Conservation (phyloP, 2,797 vertebrate species). For the Enteromius thamalakanensis region DNA sequence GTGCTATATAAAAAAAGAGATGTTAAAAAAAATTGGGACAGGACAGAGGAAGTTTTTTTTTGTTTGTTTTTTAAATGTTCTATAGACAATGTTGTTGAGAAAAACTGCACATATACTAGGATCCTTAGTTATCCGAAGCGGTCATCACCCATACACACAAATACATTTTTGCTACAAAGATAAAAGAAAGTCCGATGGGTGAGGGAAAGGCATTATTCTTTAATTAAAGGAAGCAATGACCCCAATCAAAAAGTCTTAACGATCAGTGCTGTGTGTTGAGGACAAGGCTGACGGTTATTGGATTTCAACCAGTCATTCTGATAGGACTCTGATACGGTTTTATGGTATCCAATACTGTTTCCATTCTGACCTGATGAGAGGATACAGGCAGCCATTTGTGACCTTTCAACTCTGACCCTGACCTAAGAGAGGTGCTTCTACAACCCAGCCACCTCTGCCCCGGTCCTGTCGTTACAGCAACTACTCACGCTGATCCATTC, state of each 20-base stretch:
- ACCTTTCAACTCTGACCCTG: conserved; percentile 80
- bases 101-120: neutral
- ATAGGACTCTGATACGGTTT: conserved; percentile 74
- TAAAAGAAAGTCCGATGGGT: conserved; percentile 74
- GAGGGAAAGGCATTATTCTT: conserved; percentile 71
- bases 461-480: conserved; percentile 39
- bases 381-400: conserved; percentile 83
- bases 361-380: conserved; percentile 75
- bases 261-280: conserved; percentile 66
- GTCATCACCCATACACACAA: conserved; percentile 42
- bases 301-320: conserved; percentile 75
- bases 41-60: neutral
- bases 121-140: conserved; percentile 11
- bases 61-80: neutral
- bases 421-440: conserved; percentile 68
- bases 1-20: neutral
- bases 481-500: conserved; percentile 45
- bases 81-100: neutral
- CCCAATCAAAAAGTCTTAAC: conserved; percentile 73
- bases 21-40: neutral
- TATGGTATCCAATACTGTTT: conserved; percentile 73
- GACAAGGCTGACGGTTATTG: conserved; percentile 76
- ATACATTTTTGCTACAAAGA: conserved; percentile 71
- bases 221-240: conserved; percentile 80
- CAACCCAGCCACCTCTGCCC: conserved; percentile 19